Evolutionary conservation across 2,888 invertebrate genomes (phyloP).

Genomic region (Phlogophora meticulosa): DNA sequence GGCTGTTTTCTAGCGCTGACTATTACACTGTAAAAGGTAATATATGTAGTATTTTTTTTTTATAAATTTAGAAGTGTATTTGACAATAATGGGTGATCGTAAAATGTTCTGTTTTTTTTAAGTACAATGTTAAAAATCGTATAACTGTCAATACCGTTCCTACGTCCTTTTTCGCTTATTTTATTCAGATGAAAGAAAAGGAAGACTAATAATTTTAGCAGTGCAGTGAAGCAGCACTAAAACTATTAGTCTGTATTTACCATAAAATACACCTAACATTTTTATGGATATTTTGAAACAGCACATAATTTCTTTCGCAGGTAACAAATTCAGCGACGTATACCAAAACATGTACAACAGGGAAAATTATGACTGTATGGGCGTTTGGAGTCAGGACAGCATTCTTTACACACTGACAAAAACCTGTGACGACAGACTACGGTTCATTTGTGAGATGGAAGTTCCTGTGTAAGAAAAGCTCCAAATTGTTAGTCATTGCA

Average conservation of each 20-base stretch:
- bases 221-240: no score
- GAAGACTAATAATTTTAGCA: no score
- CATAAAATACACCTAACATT: no score
- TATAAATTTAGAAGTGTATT: neutral
- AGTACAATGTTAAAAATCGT: neutral
- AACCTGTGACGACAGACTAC: neutral
- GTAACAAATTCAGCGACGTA: conserved; percentile 60
- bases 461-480: neutral
- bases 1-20: conserved; percentile 45
- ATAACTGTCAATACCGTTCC: no score
- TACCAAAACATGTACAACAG: conserved; percentile 14
- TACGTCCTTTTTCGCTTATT: no score
- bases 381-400: neutral
- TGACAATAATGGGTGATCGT: neutral
- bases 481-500: neutral
- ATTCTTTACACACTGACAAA: neutral
- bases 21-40: conserved; percentile 71
- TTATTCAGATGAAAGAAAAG: no score
- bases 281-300: no score
- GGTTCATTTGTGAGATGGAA: conserved; percentile 43
- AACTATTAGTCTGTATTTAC: no score
- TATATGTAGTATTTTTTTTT: neutral
- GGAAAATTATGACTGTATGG: conserved; percentile 13
- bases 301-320: conserved; percentile 46
- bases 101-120: neutral